Evolutionary conservation across 2,888 invertebrate genomes (phyloP).

Genomic region (Adela reaumurella): DNA sequence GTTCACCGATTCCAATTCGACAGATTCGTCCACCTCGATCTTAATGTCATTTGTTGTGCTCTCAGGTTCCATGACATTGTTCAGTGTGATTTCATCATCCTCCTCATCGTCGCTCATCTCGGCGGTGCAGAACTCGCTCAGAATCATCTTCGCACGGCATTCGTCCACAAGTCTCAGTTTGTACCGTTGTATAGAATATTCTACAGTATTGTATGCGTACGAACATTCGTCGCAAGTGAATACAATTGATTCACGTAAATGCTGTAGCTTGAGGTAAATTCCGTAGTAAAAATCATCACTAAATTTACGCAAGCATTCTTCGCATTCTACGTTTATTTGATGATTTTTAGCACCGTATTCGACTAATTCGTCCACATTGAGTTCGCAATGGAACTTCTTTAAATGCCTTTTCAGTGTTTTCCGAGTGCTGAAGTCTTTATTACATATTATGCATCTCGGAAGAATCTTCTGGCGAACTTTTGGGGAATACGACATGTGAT

Average conservation of each 20-base stretch:
- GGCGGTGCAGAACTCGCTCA: constrained; percentile 36
- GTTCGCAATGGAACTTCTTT: constrained; percentile 34
- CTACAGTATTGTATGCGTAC: constrained; percentile 23
- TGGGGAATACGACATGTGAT: constrained; percentile 19
- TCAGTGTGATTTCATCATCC: constrained; percentile 6
- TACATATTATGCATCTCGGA: constrained; percentile 33
- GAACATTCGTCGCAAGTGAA: constrained; percentile 29
- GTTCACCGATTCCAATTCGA: constrained; percentile 16
- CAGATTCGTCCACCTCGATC: neutral
- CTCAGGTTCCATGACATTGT: constrained; percentile 23
- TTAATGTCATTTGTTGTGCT: constrained; percentile 22
- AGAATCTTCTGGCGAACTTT: constrained; percentile 20
- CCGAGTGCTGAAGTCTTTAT: constrained; percentile 37
- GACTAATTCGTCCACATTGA: constrained; percentile 29
- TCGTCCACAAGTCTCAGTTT: constrained; percentile 18
- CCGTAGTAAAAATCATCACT: constrained; percentile 22
- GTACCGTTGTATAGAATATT: constrained; percentile 28
- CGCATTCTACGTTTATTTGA: constrained; percentile 25
- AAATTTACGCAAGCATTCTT: constrained; percentile 29
- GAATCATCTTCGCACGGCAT: constrained; percentile 19
- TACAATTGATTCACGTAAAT: constrained; percentile 21
- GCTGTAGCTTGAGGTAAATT: constrained; percentile 22
- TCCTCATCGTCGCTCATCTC: constrained; percentile 35
- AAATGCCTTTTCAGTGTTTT: constrained; percentile 39
- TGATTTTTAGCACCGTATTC: constrained; percentile 22